Percentiles rank a stretch among this genome's conserved stretches.
These are phyloP conservation scores for Vireo griseus DNA, from an alignment of 2,797 vertebrate species.

Conservation along the genomic window DNA sequence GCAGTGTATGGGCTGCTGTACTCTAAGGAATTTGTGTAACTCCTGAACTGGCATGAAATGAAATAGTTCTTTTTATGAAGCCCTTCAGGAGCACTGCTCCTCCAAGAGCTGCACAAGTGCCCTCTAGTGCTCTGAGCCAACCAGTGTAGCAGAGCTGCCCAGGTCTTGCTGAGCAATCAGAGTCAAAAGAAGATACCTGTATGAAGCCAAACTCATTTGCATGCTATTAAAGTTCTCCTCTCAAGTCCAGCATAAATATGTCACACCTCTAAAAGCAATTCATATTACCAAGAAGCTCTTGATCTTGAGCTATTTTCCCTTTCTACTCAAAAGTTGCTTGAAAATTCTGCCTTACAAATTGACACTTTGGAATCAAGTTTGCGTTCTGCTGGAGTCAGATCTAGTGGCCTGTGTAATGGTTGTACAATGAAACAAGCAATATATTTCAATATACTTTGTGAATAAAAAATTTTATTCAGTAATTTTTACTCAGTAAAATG, in stretches of 20 bases:
- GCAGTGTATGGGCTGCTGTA: fast-evolving
- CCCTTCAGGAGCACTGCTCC: background rate
- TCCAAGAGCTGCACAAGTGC: conserved; percentile 18
- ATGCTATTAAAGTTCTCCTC: background rate
- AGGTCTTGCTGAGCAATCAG: background rate
- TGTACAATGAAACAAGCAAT: background rate
- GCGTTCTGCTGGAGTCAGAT: background rate
- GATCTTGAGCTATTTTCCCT: background rate
- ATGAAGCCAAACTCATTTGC: background rate
- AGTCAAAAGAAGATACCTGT: background rate
- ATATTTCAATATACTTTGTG: background rate
- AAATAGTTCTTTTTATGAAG: background rate
- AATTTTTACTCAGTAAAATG: background rate
- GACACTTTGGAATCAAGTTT: background rate
- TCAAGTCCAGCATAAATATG: background rate
- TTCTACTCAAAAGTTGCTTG: background rate
- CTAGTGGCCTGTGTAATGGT: fast-evolving
- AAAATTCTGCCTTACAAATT: background rate
- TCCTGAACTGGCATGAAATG: background rate
- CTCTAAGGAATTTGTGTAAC: background rate
- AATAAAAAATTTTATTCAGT: background rate
- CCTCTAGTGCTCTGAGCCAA: conserved; percentile 27
- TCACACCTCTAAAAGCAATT: background rate
- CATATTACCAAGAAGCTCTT: background rate
- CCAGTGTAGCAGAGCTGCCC: background rate